phyloP scores from a whole-genome alignment of 2,888 invertebrate species.

The Rhyacophila evoluta region DNA sequence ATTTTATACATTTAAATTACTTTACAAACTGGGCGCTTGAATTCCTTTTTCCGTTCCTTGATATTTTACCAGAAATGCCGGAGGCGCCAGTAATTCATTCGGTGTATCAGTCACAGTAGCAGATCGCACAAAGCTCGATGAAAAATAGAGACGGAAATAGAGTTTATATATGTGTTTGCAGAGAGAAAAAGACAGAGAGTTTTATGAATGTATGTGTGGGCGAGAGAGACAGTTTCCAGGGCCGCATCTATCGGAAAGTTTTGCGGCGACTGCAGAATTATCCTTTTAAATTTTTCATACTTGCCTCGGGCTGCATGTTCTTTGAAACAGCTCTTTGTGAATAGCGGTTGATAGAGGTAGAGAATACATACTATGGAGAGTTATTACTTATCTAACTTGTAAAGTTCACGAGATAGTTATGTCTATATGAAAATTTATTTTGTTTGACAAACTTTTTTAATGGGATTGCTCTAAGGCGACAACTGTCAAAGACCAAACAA shows the following conservation, averaged over 20 bases:
- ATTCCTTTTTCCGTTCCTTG: not conserved
- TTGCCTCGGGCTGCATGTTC: not conserved
- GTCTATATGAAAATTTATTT: too few species aligned
- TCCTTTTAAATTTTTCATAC: conserved; percentile 18
- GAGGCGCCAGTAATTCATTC: conserved; percentile 12
- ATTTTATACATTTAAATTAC: too few species aligned
- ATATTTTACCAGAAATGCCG: not conserved
- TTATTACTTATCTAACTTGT: not conserved
- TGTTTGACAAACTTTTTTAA: too few species aligned
- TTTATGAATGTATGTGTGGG: too few species aligned
- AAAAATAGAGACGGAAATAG: not conserved
- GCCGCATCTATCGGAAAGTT: not conserved
- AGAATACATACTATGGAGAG: not conserved
- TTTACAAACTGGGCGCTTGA: not conserved
- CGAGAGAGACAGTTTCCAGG: not conserved
- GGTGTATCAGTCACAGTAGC: conserved; percentile 14
- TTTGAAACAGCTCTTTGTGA: not conserved
- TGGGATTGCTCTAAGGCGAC: too few species aligned
- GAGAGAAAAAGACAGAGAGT: too few species aligned
- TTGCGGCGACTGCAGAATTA: conserved; percentile 21
- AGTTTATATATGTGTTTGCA: too few species aligned
- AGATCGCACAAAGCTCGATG: conserved; percentile 18
- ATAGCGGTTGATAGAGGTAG: not conserved
- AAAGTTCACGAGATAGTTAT: not conserved
- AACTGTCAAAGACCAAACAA: too few species aligned